phyloP scores from a whole-genome alignment of 2,797 vertebrate genomes.

The Pipistrellus pipistrellus region DNA sequence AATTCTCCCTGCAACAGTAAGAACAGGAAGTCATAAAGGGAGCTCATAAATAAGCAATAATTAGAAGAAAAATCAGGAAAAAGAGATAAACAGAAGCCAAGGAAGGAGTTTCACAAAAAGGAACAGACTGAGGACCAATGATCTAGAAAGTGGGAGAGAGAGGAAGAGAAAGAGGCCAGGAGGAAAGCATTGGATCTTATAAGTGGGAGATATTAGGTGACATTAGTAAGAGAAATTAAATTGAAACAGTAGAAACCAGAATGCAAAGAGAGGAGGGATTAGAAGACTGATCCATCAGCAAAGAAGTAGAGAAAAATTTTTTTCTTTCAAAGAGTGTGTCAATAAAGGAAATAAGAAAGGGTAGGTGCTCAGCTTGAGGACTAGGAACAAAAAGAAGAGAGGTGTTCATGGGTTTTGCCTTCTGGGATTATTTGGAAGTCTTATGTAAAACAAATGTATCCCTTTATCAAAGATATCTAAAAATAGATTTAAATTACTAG shows the following conservation, averaged over 20 bases:
- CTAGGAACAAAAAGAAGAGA: background rate
- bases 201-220: background rate
- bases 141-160: background rate
- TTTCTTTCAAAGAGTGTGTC: background rate
- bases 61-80: background rate
- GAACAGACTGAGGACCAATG: background rate
- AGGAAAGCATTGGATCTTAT: background rate
- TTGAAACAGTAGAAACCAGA: background rate
- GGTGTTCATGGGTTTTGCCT: background rate
- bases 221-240: background rate
- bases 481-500: background rate
- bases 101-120: background rate
- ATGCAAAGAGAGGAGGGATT: background rate
- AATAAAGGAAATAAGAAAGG: background rate
- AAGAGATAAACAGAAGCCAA: background rate
- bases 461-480: background rate
- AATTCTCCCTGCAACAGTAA: background rate
- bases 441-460: conserved; percentile 5
- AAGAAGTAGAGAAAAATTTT: background rate
- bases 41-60: background rate
- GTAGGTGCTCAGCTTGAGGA: background rate
- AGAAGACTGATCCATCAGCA: background rate
- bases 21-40: background rate
- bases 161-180: background rate
- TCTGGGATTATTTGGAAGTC: background rate